phyloP scores from a whole-genome alignment of 2,888 invertebrate genomes.

The Andrena chrysosceles region DNA sequence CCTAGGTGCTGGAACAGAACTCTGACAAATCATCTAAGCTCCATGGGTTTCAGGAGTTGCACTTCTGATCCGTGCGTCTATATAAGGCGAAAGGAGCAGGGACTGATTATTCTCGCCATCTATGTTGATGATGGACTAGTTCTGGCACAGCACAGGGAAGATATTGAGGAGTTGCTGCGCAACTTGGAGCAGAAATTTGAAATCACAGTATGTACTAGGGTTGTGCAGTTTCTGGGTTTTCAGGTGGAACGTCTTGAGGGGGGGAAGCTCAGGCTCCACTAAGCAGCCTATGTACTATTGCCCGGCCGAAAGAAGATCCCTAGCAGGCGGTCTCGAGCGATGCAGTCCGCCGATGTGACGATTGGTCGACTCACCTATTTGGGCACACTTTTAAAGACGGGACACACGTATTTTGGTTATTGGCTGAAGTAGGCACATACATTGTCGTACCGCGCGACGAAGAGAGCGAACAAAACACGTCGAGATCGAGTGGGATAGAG shows the following conservation, averaged over 20 bases:
- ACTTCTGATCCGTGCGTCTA: background rate
- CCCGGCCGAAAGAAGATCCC: too few relatives aligned
- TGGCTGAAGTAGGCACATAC: too few relatives aligned
- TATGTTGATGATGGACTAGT: background rate
- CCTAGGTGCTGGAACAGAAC: background rate
- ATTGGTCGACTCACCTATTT: too few relatives aligned
- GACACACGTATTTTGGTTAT: too few relatives aligned
- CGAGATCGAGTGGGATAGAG: too few relatives aligned
- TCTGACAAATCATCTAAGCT: background rate
- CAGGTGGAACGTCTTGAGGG: background rate
- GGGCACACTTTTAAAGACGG: too few relatives aligned
- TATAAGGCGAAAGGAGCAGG: background rate
- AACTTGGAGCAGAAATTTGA: background rate
- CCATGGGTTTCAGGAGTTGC: background rate
- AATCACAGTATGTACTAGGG: background rate
- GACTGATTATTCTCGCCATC: background rate
- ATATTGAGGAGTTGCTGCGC: background rate
- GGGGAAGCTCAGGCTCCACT: background rate
- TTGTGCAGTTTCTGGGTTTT: background rate
- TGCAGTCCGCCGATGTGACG: too few relatives aligned
- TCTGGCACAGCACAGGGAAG: background rate
- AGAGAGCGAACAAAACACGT: too few relatives aligned
- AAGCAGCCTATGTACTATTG: background rate
- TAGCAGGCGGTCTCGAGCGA: too few relatives aligned
- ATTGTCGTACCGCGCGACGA: too few relatives aligned